Conservation (phyloP, 2,888 invertebrate species). For the Orthonychiurus folsomi region DNA sequence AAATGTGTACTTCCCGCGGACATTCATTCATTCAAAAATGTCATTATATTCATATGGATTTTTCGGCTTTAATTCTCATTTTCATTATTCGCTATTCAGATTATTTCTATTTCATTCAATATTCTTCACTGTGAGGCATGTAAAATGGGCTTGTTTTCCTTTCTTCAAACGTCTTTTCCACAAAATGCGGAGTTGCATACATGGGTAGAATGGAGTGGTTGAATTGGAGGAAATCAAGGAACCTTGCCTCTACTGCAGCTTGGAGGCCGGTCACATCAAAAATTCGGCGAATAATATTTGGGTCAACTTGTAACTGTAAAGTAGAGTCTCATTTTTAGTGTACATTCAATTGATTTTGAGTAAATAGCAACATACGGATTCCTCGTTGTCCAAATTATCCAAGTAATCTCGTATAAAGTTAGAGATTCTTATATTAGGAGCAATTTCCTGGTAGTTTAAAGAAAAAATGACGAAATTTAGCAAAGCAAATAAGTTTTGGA, state of each 20-base stretch:
- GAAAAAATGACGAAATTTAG: slow-evolving; percentile 5
- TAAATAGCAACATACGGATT: slow-evolving; percentile 20
- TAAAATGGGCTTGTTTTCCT: slow-evolving; percentile 2
- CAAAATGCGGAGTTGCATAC: slow-evolving; percentile 35
- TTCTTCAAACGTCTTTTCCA: slow-evolving; percentile 23
- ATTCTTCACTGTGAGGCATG: no score
- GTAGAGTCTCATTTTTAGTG: slow-evolving; percentile 1
- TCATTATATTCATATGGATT: no score
- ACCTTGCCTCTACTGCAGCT: slow-evolving; percentile 27
- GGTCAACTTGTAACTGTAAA: slow-evolving; percentile 31
- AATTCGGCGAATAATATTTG: slow-evolving; percentile 32
- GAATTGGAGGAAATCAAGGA: slow-evolving; percentile 35
- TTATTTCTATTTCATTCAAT: no score
- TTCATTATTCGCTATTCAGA: no score
- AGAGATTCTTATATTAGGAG: slow-evolving; percentile 19
- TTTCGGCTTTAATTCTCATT: no score
- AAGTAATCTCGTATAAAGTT: slow-evolving; percentile 31
- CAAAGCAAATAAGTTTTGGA: background rate
- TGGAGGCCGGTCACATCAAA: slow-evolving; percentile 31
- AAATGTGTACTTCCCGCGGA: no score
- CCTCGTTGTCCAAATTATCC: slow-evolving; percentile 27
- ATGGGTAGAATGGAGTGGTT: slow-evolving; percentile 29
- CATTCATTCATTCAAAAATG: no score
- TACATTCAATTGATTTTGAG: background rate
- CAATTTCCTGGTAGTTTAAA: slow-evolving; percentile 21